A percentile compares a stretch with the other conserved stretches of the same genome.
Conservation (phyloP, 1,140 invertebrate species). For the Nebria ingens region DNA sequence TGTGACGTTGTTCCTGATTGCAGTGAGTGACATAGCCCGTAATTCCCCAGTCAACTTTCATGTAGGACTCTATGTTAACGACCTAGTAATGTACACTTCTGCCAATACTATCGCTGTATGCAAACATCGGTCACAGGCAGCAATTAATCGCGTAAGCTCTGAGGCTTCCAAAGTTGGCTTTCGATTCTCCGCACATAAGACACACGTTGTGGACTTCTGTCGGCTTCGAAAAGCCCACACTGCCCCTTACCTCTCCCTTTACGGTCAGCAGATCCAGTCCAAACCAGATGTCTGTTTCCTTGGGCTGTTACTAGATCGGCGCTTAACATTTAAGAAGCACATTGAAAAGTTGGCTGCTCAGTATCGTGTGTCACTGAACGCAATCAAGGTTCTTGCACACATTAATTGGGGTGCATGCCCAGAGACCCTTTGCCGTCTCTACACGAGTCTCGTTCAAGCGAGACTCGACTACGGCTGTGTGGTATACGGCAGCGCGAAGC, state of each 20-base stretch:
- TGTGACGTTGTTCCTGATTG: not conserved
- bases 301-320: not conserved
- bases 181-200: not conserved
- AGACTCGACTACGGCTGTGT: not conserved
- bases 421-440: not conserved
- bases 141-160: not conserved
- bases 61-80: not conserved
- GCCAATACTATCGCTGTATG: not conserved
- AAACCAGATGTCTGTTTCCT: not conserved
- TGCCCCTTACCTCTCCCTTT: not conserved
- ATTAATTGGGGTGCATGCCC: not conserved
- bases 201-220: not conserved
- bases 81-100: not conserved
- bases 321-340: not conserved
- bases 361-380: not conserved
- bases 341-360: not conserved
- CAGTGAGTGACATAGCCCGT: not conserved
- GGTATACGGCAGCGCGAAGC: not conserved
- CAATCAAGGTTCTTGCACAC: not conserved
- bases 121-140: not conserved
- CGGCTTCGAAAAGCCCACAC: not conserved
- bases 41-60: not conserved
- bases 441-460: not conserved
- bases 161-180: not conserved
- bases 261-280: not conserved